Evolutionary conservation across 2,113 vertebrate genomes (phyloP).

Genomic region (Osmerus mordax): DNA sequence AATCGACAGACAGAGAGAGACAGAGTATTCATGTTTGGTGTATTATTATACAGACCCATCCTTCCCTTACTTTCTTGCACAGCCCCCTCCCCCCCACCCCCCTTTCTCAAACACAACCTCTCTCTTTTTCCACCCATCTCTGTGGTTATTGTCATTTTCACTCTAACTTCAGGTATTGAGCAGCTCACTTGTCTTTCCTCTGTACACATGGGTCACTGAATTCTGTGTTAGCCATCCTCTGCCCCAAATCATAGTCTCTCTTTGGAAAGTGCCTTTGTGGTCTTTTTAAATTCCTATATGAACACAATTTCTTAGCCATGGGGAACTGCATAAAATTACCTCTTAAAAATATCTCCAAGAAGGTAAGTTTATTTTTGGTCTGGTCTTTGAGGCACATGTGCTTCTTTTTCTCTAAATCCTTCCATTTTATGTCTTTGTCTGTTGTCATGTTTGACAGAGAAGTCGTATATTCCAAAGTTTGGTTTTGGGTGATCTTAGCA

Average conservation of each 20-base stretch:
- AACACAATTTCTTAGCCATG: slow-evolving; percentile 70
- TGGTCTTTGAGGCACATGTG: not conserved
- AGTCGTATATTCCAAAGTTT: no score
- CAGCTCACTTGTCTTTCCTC: slow-evolving; percentile 8
- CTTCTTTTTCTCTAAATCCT: no score
- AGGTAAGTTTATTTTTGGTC: slow-evolving; percentile 72
- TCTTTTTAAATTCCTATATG: slow-evolving; percentile 50
- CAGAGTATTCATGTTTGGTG: no score
- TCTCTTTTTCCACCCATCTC: not conserved
- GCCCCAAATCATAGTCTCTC: slow-evolving; percentile 62
- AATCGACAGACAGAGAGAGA: no score
- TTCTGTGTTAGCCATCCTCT: slow-evolving; percentile 74
- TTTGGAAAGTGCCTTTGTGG: slow-evolving; percentile 69
- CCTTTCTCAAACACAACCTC: slow-evolving; percentile 8
- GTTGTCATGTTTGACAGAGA: no score
- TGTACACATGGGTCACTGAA: slow-evolving; percentile 63
- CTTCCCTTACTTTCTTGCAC: not conserved
- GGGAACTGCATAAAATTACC: slow-evolving; percentile 91
- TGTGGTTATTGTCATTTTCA: not conserved
- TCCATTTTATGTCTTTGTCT: no score
- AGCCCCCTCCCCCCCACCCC: slow-evolving; percentile 25
- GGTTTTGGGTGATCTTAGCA: no score
- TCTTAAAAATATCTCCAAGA: slow-evolving; percentile 80
- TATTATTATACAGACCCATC: no score
- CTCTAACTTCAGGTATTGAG: not conserved